Base-by-base conservation (phyloP, 2,888 invertebrate genomes). In the Eupithecia subfuscata region DNA sequence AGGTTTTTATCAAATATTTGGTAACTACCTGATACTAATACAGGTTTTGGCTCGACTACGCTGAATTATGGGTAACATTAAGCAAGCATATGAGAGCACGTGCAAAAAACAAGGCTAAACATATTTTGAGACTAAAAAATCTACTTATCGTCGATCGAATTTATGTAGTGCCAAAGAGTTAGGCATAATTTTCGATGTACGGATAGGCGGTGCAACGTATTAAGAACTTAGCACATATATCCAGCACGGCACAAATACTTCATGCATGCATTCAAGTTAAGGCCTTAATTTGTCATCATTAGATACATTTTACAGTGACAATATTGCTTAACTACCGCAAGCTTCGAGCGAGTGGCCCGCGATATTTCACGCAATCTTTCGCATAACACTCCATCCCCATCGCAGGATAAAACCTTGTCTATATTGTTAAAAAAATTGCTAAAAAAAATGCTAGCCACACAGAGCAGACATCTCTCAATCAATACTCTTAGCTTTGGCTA, bases 241-340 rank as follows among this genome's bases (percentile, higher is more conserved):
- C 25, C 25, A 60, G 22, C 25, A 14, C 60, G 12, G 14, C 60
- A 25, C 60, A 60, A 60, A 37, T 37, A 37, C 37, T 37, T 7
- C 6, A 37, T 37, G 37, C 22, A 60, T 22, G 25, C 25, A 60
- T 25, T 25, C 6, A 25, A 60, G 22, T 22, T 8, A 6, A 0
- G 22, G 56, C 11, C 22, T 11, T 0, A 56, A 56, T 8, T 56
- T 7, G 9, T 56, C 22, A 22, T 12, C 4, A 22, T 12, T 22
- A 56, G 56, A 22, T 56, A 22, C 52, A 56, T 22, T 22, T 56
- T 56, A 56, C 56, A 56, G 56, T 56, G 56, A 56, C n/a, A 56
- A 22, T 12, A 56, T 22, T 22, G 11, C 22, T 22, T 12, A 11
- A 1, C 30, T 30, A 30, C 12, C 22, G 11, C 22, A 56, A 22